Evolutionary conservation across 2,113 vertebrate species (phyloP).

Genomic region (Elephas maximus): DNA sequence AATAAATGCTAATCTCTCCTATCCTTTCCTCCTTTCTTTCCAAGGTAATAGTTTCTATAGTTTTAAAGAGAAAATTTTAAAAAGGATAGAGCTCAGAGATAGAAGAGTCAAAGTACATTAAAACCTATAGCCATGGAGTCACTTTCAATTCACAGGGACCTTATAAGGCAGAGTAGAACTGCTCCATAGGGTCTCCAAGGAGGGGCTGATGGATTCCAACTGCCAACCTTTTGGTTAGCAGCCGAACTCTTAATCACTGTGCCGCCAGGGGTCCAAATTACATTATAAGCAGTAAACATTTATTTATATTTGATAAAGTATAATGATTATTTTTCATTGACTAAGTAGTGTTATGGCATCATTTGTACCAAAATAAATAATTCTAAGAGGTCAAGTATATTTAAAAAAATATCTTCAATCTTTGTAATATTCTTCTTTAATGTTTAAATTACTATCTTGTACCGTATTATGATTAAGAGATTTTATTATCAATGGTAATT

Average conservation of each 20-base stretch:
- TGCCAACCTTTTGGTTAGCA: no score
- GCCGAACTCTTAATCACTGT: no score
- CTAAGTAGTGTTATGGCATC: not conserved
- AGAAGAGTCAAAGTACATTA: not conserved
- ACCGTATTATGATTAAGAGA: not conserved
- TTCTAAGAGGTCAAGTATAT: not conserved
- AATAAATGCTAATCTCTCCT: not conserved
- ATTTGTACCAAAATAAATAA: not conserved
- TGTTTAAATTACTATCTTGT: not conserved
- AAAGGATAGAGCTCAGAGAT: not conserved
- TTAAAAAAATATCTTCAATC: not conserved
- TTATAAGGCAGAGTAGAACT: no score
- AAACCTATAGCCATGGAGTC: no score
- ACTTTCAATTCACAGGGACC: no score
- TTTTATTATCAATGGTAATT: not conserved
- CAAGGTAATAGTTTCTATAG: not conserved
- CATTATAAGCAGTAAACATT: not conserved
- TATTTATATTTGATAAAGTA: not conserved
- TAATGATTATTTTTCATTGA: not conserved
- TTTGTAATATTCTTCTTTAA: constrained; percentile 27
- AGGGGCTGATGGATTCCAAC: no score
- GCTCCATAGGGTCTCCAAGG: no score
- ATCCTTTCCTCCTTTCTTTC: not conserved
- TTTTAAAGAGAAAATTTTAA: not conserved
- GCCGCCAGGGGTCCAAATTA: not conserved